A percentile compares a stretch with the other conserved stretches of the same genome.
These are phyloP conservation scores for Chionoecetes opilio DNA, from an alignment of 1,140 invertebrate genomes.

Conservation along the genomic window DNA sequence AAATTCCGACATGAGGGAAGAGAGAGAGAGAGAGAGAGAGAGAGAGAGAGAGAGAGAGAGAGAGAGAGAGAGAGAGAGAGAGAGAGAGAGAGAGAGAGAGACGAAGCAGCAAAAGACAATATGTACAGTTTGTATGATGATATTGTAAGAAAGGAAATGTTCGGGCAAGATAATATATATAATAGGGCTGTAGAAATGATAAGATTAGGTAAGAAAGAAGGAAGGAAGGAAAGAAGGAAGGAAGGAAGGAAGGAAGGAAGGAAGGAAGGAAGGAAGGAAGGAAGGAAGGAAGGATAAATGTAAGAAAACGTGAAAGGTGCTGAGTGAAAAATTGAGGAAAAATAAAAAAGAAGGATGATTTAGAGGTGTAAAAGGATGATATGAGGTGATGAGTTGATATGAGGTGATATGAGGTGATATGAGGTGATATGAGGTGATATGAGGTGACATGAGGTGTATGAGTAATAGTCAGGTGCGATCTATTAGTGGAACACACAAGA, in stretches of 20 bases:
- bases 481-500: no score
- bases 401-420: no score
- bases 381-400: no score
- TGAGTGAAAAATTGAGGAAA: background rate
- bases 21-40: background rate
- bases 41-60: background rate
- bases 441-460: no score
- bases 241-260: background rate
- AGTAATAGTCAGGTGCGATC: no score
- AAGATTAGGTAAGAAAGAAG: no score
- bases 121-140: no score
- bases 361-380: background rate
- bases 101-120: background rate
- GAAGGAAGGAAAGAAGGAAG: background rate
- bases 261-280: background rate
- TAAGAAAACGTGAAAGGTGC: background rate
- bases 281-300: background rate
- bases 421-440: no score
- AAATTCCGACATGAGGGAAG: background rate
- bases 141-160: no score
- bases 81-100: background rate
- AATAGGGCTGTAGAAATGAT: no score
- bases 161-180: no score
- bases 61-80: constrained; percentile 8
- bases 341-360: background rate